phyloP scores from a whole-genome alignment of 2,888 invertebrate genomes.

The Argynnis bischoffii region DNA sequence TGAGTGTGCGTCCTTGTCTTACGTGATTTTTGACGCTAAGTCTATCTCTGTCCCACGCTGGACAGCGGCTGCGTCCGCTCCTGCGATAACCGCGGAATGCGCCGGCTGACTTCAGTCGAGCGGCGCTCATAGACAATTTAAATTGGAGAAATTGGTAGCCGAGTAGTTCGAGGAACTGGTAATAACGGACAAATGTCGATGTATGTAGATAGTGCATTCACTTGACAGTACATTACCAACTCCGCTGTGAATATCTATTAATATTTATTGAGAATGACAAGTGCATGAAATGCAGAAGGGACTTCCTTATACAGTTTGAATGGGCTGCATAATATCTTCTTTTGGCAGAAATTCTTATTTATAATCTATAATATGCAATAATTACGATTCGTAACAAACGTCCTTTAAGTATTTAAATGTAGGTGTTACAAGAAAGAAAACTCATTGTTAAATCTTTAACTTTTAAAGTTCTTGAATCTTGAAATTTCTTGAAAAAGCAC shows the following conservation, averaged over 20 bases:
- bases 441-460: neutral
- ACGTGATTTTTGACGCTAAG: constrained; percentile 55
- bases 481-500: neutral
- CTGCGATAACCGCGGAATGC: constrained; percentile 77
- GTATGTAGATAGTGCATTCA: constrained; percentile 47
- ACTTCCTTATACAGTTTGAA: constrained; percentile 21
- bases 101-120: constrained; percentile 79
- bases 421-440: too few relatives aligned
- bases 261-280: constrained; percentile 42
- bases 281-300: constrained; percentile 23
- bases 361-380: neutral
- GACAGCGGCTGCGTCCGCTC: constrained; percentile 66
- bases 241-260: constrained; percentile 44
- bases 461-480: too few relatives aligned
- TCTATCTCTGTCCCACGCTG: constrained; percentile 55
- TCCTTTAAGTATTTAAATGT: too few relatives aligned
- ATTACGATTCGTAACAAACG: too few relatives aligned
- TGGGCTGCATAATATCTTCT: constrained; percentile 15
- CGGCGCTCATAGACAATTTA: constrained; percentile 80
- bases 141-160: constrained; percentile 79
- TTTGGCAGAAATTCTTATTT: neutral
- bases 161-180: constrained; percentile 63
- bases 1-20: constrained; percentile 60
- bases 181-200: constrained; percentile 60
- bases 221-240: constrained; percentile 43